Evolutionary conservation across 2,113 vertebrate genomes (phyloP).

Genomic region (Melanocharis versteri): DNA sequence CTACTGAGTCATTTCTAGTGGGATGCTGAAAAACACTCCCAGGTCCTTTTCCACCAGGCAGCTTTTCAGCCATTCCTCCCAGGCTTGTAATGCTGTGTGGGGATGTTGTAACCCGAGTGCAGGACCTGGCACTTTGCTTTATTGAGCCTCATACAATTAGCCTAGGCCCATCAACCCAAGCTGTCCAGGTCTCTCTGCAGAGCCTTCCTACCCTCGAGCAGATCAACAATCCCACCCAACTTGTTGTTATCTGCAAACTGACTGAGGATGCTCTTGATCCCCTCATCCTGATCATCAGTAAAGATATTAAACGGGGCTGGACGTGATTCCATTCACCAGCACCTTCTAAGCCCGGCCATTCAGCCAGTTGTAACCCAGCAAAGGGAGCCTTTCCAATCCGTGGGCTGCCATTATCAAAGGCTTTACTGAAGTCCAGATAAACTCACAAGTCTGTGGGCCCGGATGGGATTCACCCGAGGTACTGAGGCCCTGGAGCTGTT

Average conservation of each 20-base stretch:
- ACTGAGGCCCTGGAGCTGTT: not conserved
- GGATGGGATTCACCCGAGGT: too few relatives aligned
- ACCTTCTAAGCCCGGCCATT: too few relatives aligned
- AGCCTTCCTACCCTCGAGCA: not conserved
- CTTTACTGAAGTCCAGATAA: not conserved
- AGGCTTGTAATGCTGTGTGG: fast-evolving
- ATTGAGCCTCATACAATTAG: not conserved
- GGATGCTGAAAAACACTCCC: fast-evolving
- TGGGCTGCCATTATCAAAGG: not conserved
- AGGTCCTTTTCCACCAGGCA: not conserved
- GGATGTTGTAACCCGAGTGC: not conserved
- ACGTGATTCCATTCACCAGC: not conserved
- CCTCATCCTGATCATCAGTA: not conserved
- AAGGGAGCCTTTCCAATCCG: fast-evolving
- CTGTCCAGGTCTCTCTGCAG: not conserved
- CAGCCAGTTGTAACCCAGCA: fast-evolving
- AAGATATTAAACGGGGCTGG: not conserved
- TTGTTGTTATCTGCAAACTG: not conserved
- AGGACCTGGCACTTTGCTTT: not conserved
- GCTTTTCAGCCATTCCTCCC: not conserved
- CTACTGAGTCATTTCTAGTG: not conserved
- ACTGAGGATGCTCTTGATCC: fast-evolving
- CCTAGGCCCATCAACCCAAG: not conserved
- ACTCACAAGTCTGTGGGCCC: not conserved
- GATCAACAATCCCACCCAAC: not conserved